phyloP scores from a whole-genome alignment of 1,140 invertebrate genomes.

The Chelonus insularis region DNA sequence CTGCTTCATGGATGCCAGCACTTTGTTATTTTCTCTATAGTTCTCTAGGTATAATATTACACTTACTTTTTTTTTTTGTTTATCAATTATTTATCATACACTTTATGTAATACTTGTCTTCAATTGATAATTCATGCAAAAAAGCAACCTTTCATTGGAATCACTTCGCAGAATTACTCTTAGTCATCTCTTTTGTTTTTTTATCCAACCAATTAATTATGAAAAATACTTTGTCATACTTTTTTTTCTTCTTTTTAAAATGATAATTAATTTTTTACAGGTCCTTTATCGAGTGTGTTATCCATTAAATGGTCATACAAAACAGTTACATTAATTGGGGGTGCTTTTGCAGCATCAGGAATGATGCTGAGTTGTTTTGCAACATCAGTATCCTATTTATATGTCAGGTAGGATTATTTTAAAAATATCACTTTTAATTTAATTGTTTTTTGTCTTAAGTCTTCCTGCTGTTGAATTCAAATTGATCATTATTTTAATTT shows the following conservation, averaged over 20 bases:
- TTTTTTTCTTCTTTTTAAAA: slow-evolving; percentile 53
- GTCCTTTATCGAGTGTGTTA: slow-evolving; percentile 84
- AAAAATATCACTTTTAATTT: background rate
- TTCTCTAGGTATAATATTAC: slow-evolving; percentile 70
- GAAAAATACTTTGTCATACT: slow-evolving; percentile 16
- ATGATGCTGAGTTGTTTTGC: slow-evolving; percentile 84
- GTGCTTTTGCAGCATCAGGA: slow-evolving; percentile 76
- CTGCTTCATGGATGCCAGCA: slow-evolving; percentile 78
- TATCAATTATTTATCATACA: slow-evolving; percentile 16
- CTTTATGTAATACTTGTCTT: too few relatives aligned
- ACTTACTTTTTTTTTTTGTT: too few relatives aligned
- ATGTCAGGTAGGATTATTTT: slow-evolving; percentile 67
- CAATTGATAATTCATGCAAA: slow-evolving; percentile 16
- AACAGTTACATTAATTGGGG: slow-evolving; percentile 81
- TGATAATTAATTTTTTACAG: too few relatives aligned
- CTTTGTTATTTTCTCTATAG: slow-evolving; percentile 83
- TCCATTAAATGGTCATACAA: slow-evolving; percentile 89
- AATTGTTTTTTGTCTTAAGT: too few relatives aligned
- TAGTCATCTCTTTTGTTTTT: too few relatives aligned
- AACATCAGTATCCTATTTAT: slow-evolving; percentile 73
- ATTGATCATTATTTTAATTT: too few relatives aligned
- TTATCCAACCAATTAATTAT: slow-evolving; percentile 7
- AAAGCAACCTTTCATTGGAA: too few relatives aligned
- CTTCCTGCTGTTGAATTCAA: too few relatives aligned
- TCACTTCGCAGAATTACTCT: too few relatives aligned